Base-by-base conservation (phyloP, 1,140 invertebrate genomes). In the Gonioctena quinquepunctata region DNA sequence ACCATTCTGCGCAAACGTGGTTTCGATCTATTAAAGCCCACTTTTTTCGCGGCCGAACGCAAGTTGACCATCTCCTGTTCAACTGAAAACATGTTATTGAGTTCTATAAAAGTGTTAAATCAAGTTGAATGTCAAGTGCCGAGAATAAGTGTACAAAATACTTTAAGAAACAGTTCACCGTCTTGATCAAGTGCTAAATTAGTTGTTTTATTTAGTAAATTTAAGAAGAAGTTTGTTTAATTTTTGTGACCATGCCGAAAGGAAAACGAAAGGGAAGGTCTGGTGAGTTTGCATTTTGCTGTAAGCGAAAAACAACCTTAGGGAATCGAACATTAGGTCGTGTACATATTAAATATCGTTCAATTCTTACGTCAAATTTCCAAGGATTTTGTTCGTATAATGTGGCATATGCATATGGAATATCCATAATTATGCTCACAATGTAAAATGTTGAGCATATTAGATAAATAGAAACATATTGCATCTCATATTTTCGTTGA, bases 151-250 rank as follows among this genome's bases (percentile, higher is more conserved):
- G 77, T 60, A 54, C 79, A 79, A 79, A 76, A 77, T 65, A 76
- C 62, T 71, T 75, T 77, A 79, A 79, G 68, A 74, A 81, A 82
- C 78, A 76, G 75, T 82, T 68, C 79, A 75, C 81, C 82, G 66
- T 83, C 82, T 81, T 83, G 82, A 83, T 83, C 78, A 65, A 79
- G 79, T 81, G 79, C 71, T 71, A 79, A 78, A 75, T 79, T 81
- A 79, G 79, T 75, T 66, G 70, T 75, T 75, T 78, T 75, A 66
- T 73, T 77, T 80, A 78, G 77, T 79, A 76, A 81, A 80, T 80
- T 80, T 78, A 79, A 79, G 77, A 76, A 76, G 72, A 77, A 78
- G 74, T 76, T 74, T 71, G 71, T 68, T 72, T 73, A 69, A 74
- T 73, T 77, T 68, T 68, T 64, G 22, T 70, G 50, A 79, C 48